Evolutionary conservation across 2,888 invertebrate species (phyloP), one percentile per base, ranked within the genome.

Genomic region (Temnothorax rugatulus): DNA sequence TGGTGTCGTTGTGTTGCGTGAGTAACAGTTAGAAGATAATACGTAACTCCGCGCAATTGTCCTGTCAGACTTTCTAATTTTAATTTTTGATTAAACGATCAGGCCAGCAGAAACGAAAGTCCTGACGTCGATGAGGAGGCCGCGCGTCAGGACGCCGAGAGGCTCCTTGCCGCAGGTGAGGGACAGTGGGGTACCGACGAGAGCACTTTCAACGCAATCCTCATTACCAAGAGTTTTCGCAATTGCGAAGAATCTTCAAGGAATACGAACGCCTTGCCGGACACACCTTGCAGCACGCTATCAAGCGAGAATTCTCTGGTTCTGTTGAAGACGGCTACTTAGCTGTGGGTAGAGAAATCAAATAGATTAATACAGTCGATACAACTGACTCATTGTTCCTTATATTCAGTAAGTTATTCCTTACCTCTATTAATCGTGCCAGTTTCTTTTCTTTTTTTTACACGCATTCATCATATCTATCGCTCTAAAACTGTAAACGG

Each of bases 231-330:
- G 90, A 97, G 97, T 92, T 97, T 96, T 92, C 96, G 11, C 97
- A 98, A 92, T 93, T 97, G n/a, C 95, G 96, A 21, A 93, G 94
- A 75, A 95, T 96, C 47, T 97, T 97, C 95, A 96, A 97, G 77
- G 97, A 97, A 94, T 98, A 98, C 94, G 96, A 97, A 91, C 96
- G 95, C 93, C 95, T 97, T 77, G 97, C 98, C 0, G 98, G 98
- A 0, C 97, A 97, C 91, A 97, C 97, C 81, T 96, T 98, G 90
- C 97, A 98, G 88, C 96, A 97, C 90, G 97, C 98, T 0, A 97
- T 98, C 93, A 97, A 97, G 92, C 96, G 96, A 4, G 98, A 98
- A 95, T 98, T 98, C 95, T 98, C 98, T 2, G 98, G 98, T 97
- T 92, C 95, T 95, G 84, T 94, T 52, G 97, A 98, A 95, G 96